Conservation (phyloP, 2,888 invertebrate genomes). For the Melanchra persicariae region DNA sequence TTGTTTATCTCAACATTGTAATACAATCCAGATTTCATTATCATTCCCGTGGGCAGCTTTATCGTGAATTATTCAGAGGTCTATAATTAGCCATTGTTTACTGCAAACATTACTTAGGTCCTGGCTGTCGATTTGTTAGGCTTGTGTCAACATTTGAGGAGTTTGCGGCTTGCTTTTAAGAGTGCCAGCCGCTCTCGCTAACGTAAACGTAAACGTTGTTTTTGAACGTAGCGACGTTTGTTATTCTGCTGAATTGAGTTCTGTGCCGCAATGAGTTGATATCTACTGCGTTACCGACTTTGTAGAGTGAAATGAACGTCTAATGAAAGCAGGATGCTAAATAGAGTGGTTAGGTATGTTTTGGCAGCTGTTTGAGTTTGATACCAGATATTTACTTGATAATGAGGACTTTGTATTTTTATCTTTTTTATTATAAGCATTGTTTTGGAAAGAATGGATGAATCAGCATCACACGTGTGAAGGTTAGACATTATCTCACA, state of each 20-base stretch:
- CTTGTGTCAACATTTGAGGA: constrained; percentile 70
- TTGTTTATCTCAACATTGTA: constrained; percentile 1
- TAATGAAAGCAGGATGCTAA: constrained; percentile 24
- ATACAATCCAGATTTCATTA: constrained; percentile 19
- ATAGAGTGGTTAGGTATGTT: constrained; percentile 22
- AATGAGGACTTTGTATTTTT: too few species aligned
- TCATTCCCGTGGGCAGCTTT: constrained; percentile 2
- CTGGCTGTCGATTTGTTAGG: constrained; percentile 68
- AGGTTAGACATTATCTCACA: too few species aligned
- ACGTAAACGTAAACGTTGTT: constrained; percentile 60
- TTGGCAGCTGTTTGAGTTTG: constrained; percentile 8
- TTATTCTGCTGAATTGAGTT: constrained; percentile 63
- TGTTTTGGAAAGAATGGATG: not conserved
- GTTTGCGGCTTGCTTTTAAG: constrained; percentile 62
- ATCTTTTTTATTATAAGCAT: not conserved
- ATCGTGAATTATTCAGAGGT: constrained; percentile 68
- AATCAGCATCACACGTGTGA: too few species aligned
- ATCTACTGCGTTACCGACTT: constrained; percentile 33
- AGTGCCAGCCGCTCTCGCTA: constrained; percentile 50
- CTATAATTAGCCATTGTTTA: constrained; percentile 70
- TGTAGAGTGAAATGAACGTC: constrained; percentile 24
- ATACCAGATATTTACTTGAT: not conserved
- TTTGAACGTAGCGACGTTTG: constrained; percentile 57
- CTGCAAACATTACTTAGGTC: constrained; percentile 67
- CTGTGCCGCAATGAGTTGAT: constrained; percentile 47